Evolutionary conservation across 2,113 vertebrate genomes (phyloP), one percentile per base, ranked within the genome.

Genomic region (Phalacrocorax brasilianus): DNA sequence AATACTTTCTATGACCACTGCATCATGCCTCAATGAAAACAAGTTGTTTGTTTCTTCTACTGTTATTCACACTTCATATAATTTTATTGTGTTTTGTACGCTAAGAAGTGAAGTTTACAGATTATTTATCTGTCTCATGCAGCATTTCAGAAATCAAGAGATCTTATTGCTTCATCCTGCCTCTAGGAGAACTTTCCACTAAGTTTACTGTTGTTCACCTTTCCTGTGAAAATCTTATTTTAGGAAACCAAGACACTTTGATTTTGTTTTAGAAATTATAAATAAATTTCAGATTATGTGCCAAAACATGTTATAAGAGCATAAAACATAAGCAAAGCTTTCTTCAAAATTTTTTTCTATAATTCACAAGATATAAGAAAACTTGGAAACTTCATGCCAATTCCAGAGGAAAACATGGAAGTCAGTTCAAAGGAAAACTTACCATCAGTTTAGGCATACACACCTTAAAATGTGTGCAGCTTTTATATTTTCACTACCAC

Each of bases 11-110:
- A 32, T 62, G 18, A 53, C 15, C 9, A 42, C 26, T 53, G 6
- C 26, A 59, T 56, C 0, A 0, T 6, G 7, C 33, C 8, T 67
- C 40, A 35, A 22, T 53, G 22, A 56, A 42, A 61, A 89, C 2
- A 17, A 83, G 1, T 21, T 56, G 5, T 56, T 42, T 58, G 4
- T 3, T 76, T 86, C 18, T 58, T 68, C 53, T 59, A 18, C 27
- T 45, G n/a, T 30, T 12, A 1, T 59, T 77, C 70, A 27, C n/a
- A 45, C 32, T 12, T 80, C 53, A 88, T 8, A 10, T 15, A 14
- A 75, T 8, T 35, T 80, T 32, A 27, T 19, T 56, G 40, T 30
- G 11, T 27, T 71, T 78, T 35, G 14, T 35, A 8, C 4, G 1
- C 2, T 58, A 52, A 15, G 47, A 91, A 78, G 9, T 18, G 2